phyloP scores from a whole-genome alignment of 2,797 vertebrate species.

The Acomys russatus region DNA sequence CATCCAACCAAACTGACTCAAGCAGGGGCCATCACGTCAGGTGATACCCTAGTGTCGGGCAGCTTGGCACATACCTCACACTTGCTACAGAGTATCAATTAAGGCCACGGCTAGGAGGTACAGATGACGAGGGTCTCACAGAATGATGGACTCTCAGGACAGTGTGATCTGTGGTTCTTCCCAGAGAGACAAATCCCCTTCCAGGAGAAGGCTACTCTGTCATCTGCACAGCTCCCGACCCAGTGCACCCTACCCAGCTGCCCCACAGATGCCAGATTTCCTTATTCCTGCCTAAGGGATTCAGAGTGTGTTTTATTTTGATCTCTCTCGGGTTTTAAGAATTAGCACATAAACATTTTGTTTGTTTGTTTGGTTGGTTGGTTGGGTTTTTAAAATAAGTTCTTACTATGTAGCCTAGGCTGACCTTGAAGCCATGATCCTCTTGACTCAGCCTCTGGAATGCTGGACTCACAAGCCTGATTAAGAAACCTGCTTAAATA shows the following conservation, averaged over 20 bases:
- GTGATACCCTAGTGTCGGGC: background rate
- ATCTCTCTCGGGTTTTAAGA: background rate
- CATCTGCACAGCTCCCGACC: background rate
- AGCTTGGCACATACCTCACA: background rate
- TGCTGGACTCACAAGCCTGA: background rate
- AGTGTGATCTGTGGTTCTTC: background rate
- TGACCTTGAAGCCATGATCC: background rate
- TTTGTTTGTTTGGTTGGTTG: background rate
- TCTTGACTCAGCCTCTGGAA: background rate
- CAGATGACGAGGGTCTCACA: too few relatives aligned
- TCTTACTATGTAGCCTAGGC: background rate
- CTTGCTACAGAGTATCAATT: background rate
- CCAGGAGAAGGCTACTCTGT: background rate
- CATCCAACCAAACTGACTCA: background rate
- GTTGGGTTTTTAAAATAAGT: background rate
- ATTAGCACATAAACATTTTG: constrained; percentile 8
- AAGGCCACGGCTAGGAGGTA: background rate
- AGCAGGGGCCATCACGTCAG: background rate
- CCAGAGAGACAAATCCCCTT: background rate
- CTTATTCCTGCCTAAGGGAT: background rate
- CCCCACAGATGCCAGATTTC: background rate
- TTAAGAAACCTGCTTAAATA: background rate
- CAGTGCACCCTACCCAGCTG: background rate
- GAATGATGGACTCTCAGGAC: background rate
- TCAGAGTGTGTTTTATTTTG: background rate